Base-by-base conservation (phyloP, 2,888 invertebrate genomes). In the Phyllotreta cruciferae region DNA sequence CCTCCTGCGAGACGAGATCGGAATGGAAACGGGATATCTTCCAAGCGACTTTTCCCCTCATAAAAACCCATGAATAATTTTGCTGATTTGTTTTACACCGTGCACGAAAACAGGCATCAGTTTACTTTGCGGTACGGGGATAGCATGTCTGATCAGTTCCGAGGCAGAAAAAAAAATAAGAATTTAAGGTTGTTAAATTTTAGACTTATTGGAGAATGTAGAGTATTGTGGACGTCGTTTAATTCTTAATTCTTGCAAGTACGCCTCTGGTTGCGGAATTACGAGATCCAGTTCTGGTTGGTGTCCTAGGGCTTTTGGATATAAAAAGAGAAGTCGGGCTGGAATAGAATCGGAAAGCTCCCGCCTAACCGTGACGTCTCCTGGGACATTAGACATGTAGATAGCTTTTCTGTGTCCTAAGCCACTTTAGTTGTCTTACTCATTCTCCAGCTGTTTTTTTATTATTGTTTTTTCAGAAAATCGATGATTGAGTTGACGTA, bases 351-450 rank as follows among this genome's bases (percentile, higher is more conserved):
- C 53, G 47, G 38, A 44, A 36, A 35, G 34, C 14, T 13, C 56
- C 61, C 63, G 41, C 39, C 60, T 54, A 65, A 50, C 58, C 47
- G 34, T 52, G 41, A 49, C 39, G 61, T 77, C 81, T 74, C 79
- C 34, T 14, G 79, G 77, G 81, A 79, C 74, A 80, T 81, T 73
- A 80, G 73, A 77, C 76, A 80, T 80, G 81, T 76, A 80, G 79
- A 81, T 81, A 78, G 79, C 74, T 73, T 78, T 79, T 78, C 77
- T 70, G 75, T 78, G 79, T 79, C 77, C 74, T 62, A 61, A 70
- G 62, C 56, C 68, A 68, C 54, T 63, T 63, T 56, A 42, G 57
- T 56, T 36, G 56, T 47, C 45, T 56, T 36, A 49, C 35, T 49
- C 14, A 49, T 35, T 49, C 14, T 14, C 9, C 14, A 14, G 14